Percentiles rank a stretch among this genome's conserved stretches.
phyloP scores from a whole-genome alignment of 1,140 invertebrate genomes.

The Paralvinella palmiformis region DNA sequence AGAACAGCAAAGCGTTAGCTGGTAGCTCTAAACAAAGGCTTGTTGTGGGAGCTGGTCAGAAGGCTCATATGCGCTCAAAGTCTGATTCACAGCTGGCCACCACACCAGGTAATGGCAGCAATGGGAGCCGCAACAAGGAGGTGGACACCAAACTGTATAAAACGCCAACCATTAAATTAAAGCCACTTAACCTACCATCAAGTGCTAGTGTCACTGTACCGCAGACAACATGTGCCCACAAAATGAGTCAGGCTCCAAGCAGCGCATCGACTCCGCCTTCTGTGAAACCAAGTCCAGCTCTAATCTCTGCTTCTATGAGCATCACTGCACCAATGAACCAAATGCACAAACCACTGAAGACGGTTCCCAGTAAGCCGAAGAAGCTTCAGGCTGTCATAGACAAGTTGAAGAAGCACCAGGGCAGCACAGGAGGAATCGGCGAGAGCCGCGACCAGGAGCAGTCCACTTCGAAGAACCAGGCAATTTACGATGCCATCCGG shows the following conservation, averaged over 20 bases:
- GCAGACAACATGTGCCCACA: not conserved
- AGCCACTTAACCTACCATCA: slow-evolving; percentile 38
- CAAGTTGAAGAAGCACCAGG: slow-evolving; percentile 58
- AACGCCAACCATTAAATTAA: slow-evolving; percentile 45
- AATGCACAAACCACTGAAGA: slow-evolving; percentile 13
- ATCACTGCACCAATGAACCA: not conserved
- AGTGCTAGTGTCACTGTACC: slow-evolving; percentile 31
- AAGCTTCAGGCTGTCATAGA: slow-evolving; percentile 74
- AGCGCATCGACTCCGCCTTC: not conserved
- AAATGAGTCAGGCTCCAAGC: not conserved
- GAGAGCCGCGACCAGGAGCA: not conserved
- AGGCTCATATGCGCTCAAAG: not conserved
- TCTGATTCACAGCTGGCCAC: not conserved
- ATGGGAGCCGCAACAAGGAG: slow-evolving; percentile 21
- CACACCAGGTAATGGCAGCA: slow-evolving; percentile 22
- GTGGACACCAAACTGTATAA: slow-evolving; percentile 41
- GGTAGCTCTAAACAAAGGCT: not conserved
- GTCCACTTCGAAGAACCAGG: slow-evolving; percentile 6
- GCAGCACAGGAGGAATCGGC: not conserved
- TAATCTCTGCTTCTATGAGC: slow-evolving; percentile 23
- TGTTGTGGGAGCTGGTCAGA: not conserved
- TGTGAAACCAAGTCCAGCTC: slow-evolving; percentile 28
- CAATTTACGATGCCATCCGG: slow-evolving; percentile 20
- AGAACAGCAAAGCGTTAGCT: not conserved
- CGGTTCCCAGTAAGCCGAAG: not conserved